These are phyloP conservation scores for Neoarius graeffei DNA, from an alignment of 2,113 vertebrate genomes.

Conservation along the genomic window DNA sequence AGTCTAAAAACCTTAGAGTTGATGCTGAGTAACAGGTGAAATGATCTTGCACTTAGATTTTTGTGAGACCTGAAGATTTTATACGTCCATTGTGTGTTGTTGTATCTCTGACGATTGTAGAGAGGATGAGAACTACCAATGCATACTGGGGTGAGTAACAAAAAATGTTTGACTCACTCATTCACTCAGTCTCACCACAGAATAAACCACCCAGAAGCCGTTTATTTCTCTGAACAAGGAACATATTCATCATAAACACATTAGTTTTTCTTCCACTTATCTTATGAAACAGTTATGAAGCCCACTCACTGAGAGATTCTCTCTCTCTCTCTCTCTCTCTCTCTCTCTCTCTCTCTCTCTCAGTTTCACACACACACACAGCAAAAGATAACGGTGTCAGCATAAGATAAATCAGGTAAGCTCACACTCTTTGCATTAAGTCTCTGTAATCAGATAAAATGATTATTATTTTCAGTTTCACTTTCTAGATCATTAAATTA, in stretches of 20 bases:
- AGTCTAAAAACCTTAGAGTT: not conserved
- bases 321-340: too few relatives aligned
- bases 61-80: not conserved
- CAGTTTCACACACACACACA: slow-evolving; percentile 1
- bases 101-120: not conserved
- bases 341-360: too few relatives aligned
- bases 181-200: not conserved
- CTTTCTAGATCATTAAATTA: not conserved
- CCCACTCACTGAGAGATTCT: slow-evolving; percentile 24
- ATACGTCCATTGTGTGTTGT: not conserved
- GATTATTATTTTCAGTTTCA: not conserved
- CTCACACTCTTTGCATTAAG: not conserved
- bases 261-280: not conserved
- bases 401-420: slow-evolving; percentile 34
- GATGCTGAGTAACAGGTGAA: not conserved
- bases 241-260: not conserved
- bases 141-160: not conserved
- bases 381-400: not conserved
- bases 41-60: not conserved
- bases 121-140: not conserved
- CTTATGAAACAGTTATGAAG: not conserved
- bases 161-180: not conserved
- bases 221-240: too few relatives aligned
- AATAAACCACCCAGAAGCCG: not conserved
- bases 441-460: not conserved